Base-by-base conservation (phyloP, 2,888 invertebrate species). In the Euplexia lucipara region DNA sequence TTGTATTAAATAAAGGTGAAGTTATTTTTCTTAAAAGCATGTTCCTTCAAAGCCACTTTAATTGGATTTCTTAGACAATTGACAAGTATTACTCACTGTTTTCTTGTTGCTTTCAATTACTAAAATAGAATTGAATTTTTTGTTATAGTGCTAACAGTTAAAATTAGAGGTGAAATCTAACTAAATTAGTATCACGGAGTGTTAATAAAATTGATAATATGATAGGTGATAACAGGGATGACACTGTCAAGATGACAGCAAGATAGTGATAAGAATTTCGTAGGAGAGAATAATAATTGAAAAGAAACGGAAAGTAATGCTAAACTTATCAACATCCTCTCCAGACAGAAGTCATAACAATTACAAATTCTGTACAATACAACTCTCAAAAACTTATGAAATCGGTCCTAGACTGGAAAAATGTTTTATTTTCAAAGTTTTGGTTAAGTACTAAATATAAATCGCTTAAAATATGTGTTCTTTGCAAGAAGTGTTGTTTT, bases 11-110 rank as follows among this genome's bases (percentile, higher is more conserved):
- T 44, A 81, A 1, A 16, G 79, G 70, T 26, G 54, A 45, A 61
- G 82, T 51, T 45, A 76, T 60, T 60, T 73, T 83, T 61, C 65
- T 85, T 47, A 83, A 35, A 51, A 87, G 61, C 83, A 83, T 86
- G 22, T 60, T 76, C 35, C 49, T 7, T 16, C 37, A 12, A 32
- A 14, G 8, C 10, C 20, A 47, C 9, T 8, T 45, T 26, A n/a
- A n/a, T 5, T 30, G 18, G 44, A 39, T 12, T 10, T 9, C 8
- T 26, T 9, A 39, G 57, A 14, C 3, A 39, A 54, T 34, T 37
- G 22, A 56, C 41, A 48, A 6, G 42, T 18, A 20, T 51, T 32
- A 56, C 41, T 16, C 1, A 32, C 42, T 42, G 10, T 49, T 67
- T 49, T 58, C 58, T 66, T 12, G 14, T 42, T 37, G 22, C 34